Evolutionary conservation across 2,888 invertebrate species (phyloP), one percentile per base, ranked within the genome.

Genomic region (Mamestra brassicae): DNA sequence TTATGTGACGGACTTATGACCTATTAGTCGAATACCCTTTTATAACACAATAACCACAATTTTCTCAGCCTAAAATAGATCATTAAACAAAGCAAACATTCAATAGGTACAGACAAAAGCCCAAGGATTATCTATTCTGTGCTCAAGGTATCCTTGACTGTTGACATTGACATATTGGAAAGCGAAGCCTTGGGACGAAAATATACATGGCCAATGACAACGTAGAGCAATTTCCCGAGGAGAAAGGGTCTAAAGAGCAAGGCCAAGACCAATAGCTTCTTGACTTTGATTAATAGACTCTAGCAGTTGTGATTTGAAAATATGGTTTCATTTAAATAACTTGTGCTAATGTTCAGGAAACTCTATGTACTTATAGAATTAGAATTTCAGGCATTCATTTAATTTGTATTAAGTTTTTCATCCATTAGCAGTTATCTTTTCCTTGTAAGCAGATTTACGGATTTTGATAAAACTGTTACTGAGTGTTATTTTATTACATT

Each of bases 131-230:
- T 50, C 4, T 55, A 74, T 62, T 74, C 26, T 52, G 6, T 50
- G 42, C 15, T 3, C 47, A 45, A 50, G 26, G 74, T 42, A 73
- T 11, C 50, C 36, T 50, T 55, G 45, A 45, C 45, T 45, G 45
- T 45, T 45, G 55, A 55, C 74, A 80, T 36, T 74, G 74, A 74
- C 65, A 60, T 75, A 77, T 76, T 77, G 71, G 50, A 47, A 60
- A 60, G 26, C 26, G 11, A 15, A 47, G 5, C 83, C 71, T 83
- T 74, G 65, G 47, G 42, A 61, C 76, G 54, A 54, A 76, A 71
- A 69, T 42, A 66, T 26, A 50, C 38, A 26, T 71, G 38, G 55
- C 38, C 34, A 67, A 42, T 64, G 74, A 81, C 67, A 80, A 80
- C 64, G 15, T 10, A 52, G 42, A 55, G 15, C 15, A 54, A 50